These are phyloP conservation scores for Melanaphis sacchari DNA, from an alignment of 1,140 invertebrate genomes.

Conservation along the genomic window DNA sequence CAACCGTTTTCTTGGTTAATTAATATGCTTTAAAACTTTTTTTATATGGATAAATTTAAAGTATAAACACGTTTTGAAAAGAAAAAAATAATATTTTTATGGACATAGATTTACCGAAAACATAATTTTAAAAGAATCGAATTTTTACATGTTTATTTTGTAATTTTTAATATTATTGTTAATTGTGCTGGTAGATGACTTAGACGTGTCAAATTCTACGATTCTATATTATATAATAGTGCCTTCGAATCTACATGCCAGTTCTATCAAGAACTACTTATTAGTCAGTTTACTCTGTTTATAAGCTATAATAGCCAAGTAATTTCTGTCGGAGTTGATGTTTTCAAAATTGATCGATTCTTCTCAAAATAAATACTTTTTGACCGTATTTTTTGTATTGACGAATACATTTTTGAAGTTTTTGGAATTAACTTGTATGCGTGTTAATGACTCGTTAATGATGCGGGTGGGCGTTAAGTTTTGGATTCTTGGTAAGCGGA, in stretches of 20 bases:
- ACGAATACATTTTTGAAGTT: background rate
- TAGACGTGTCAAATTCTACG: background rate
- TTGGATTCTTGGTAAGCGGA: conserved; percentile 74
- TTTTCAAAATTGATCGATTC: conserved; percentile 75
- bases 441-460: conserved; percentile 74
- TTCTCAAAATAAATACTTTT: conserved; percentile 61
- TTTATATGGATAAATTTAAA: background rate
- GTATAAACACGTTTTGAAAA: background rate
- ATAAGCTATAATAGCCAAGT: conserved; percentile 70
- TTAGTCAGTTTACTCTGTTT: conserved; percentile 79
- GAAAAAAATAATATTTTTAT: background rate
- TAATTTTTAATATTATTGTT: background rate
- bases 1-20: background rate
- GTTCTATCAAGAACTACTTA: conserved; percentile 74
- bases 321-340: conserved; percentile 72
- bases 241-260: conserved; percentile 69
- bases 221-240: conserved; percentile 59
- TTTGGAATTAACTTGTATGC: conserved; percentile 66
- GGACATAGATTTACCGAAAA: background rate
- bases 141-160: background rate
- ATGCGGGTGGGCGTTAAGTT: conserved; percentile 71
- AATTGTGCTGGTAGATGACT: background rate
- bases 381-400: background rate
- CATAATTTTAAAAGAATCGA: background rate
- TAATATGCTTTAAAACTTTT: background rate